These are phyloP conservation scores for Nothocercus nigrocapillus DNA, from an alignment of 2,113 vertebrate genomes.

Conservation along the genomic window DNA sequence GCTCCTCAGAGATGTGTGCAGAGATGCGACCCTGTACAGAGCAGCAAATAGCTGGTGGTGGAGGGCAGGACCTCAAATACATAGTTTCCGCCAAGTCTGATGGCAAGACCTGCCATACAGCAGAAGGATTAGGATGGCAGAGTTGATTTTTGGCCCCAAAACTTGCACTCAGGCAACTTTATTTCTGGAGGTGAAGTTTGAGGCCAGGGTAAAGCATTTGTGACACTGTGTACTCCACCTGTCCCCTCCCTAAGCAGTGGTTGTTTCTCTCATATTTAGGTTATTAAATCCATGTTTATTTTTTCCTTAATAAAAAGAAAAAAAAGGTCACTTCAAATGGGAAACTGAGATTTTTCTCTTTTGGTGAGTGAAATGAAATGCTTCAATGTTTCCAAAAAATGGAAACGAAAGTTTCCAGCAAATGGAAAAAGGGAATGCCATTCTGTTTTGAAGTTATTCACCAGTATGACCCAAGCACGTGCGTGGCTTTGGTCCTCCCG, in stretches of 20 bases:
- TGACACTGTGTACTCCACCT: neutral
- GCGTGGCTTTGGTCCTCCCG: rapidly evolving
- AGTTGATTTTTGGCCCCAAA: neutral
- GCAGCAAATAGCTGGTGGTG: neutral
- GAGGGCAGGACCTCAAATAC: neutral
- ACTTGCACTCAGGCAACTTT: neutral
- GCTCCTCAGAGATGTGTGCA: neutral
- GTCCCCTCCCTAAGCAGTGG: neutral
- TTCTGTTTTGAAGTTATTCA: neutral
- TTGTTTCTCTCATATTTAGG: neutral
- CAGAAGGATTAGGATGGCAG: neutral
- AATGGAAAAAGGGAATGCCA: rapidly evolving
- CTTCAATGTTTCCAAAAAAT: neutral
- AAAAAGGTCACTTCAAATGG: neutral
- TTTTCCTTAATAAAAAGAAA: neutral
- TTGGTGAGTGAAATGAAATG: neutral
- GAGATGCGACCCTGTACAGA: neutral
- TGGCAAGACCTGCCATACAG: neutral
- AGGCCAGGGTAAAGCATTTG: neutral
- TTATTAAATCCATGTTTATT: rapidly evolving
- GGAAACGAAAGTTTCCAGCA: no score
- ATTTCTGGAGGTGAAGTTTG: neutral
- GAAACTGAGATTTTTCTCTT: neutral
- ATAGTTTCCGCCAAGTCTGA: neutral
- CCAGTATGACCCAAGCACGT: neutral